A percentile compares a stretch with the other conserved stretches of the same genome.
phyloP scores from a whole-genome alignment of 2,113 vertebrate genomes.

The Ranitomeya variabilis region DNA sequence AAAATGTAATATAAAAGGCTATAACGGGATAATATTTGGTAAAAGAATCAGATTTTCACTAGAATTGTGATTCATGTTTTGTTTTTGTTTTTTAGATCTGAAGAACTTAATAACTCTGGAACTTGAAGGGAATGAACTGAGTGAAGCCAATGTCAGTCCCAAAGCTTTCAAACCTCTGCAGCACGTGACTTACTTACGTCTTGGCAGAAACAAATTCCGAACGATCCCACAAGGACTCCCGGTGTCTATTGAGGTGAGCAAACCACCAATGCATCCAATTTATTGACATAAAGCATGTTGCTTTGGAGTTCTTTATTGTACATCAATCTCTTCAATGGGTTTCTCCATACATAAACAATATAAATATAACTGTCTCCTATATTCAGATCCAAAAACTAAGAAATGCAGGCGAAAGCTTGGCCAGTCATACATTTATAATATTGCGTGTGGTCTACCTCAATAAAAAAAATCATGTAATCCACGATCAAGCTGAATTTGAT shows the following conservation, averaged over 20 bases:
- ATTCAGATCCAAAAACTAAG: not conserved
- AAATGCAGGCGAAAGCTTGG: not conserved
- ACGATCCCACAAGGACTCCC: conserved; percentile 92
- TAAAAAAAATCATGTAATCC: too few species aligned
- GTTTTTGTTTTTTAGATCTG: conserved; percentile 71
- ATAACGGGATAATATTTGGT: too few species aligned
- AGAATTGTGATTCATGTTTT: too few species aligned
- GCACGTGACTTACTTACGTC: conserved; percentile 84
- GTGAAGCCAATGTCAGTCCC: conserved; percentile 84
- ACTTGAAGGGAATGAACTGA: conserved; percentile 90
- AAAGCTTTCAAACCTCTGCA: conserved; percentile 78
- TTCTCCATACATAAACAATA: not conserved
- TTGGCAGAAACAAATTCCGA: conserved; percentile 90
- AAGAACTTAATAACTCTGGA: conserved; percentile 86
- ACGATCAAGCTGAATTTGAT: too few species aligned
- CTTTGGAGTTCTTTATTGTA: not conserved
- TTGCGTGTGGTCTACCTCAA: too few species aligned
- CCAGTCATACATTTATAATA: too few species aligned
- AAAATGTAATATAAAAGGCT: too few species aligned
- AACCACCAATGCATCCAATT: not conserved
- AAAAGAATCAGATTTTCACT: too few species aligned
- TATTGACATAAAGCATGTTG: not conserved
- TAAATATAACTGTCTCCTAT: not conserved
- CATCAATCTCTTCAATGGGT: not conserved
- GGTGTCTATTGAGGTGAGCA: conserved; percentile 80